Conservation (phyloP, 2,113 vertebrate species). For the Cheirogaleus medius region DNA sequence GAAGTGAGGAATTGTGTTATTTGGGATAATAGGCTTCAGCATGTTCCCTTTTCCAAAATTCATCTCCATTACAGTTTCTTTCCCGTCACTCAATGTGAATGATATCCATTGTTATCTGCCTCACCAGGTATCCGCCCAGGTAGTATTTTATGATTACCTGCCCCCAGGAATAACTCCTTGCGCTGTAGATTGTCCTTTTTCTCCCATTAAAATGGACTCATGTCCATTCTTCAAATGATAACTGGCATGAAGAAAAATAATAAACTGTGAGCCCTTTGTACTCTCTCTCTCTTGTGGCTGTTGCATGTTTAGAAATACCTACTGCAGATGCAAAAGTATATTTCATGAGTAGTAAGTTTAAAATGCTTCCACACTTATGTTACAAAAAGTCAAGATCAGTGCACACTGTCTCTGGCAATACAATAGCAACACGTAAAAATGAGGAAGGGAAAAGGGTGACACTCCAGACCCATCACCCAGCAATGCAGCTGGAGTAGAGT, state of each 20-base stretch:
- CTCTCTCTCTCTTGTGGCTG: background rate
- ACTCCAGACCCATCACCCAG: background rate
- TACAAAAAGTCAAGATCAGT: background rate
- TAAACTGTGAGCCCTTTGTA: background rate
- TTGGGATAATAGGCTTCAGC: background rate
- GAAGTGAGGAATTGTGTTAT: background rate
- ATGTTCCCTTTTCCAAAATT: background rate
- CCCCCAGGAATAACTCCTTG: background rate
- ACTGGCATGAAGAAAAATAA: accelerated
- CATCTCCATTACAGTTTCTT: background rate
- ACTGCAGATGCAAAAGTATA: too few relatives aligned
- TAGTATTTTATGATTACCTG: background rate
- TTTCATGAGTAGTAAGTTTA: background rate
- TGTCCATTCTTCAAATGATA: background rate
- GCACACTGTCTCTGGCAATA: background rate
- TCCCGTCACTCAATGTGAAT: background rate
- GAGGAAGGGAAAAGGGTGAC: too few relatives aligned
- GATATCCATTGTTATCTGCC: background rate
- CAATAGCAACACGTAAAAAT: background rate
- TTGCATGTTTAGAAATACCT: background rate
- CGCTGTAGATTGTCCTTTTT: background rate
- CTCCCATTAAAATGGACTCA: background rate
- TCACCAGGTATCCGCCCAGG: background rate
- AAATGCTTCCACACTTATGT: background rate
- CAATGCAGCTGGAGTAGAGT: accelerated